Conservation (phyloP, 2,888 invertebrate species). For the Eilema caniola region DNA sequence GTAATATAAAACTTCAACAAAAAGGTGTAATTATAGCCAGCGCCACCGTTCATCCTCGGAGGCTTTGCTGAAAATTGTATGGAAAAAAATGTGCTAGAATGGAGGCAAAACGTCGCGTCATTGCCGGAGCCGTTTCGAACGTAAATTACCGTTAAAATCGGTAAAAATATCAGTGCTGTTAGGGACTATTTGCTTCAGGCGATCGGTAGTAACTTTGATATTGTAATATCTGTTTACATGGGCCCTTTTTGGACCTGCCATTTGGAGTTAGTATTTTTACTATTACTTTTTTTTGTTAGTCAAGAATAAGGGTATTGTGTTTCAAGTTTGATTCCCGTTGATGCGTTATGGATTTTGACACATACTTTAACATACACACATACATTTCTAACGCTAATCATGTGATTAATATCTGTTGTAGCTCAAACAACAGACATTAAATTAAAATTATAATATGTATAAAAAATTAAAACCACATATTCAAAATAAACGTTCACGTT, state of each 20-base stretch:
- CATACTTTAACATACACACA: no score
- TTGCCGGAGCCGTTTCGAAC: conserved; percentile 43
- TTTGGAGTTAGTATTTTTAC: no score
- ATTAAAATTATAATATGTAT: no score
- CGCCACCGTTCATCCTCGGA: conserved; percentile 42
- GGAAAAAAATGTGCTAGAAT: conserved; percentile 45
- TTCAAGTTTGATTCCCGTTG: no score
- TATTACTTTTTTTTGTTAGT: no score
- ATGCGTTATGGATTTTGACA: no score
- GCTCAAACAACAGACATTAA: no score
- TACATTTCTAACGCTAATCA: no score
- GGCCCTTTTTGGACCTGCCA: not conserved
- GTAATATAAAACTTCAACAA: conserved; percentile 46
- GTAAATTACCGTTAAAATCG: conserved; percentile 61
- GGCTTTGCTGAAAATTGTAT: conserved; percentile 55
- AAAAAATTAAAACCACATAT: no score
- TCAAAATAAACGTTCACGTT: no score
- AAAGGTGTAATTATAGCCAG: conserved; percentile 56
- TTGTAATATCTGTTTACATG: conserved; percentile 5
- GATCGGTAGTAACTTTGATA: conserved; percentile 11
- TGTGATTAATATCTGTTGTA: no score
- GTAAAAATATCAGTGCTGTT: conserved; percentile 45
- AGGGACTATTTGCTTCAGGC: conserved; percentile 32
- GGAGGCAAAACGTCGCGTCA: conserved; percentile 56
- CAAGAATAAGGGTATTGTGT: no score